A percentile compares a stretch with the other conserved stretches of the same genome.
These are phyloP conservation scores for Byasa hedistus DNA, from an alignment of 2,888 invertebrate genomes.

Conservation along the genomic window DNA sequence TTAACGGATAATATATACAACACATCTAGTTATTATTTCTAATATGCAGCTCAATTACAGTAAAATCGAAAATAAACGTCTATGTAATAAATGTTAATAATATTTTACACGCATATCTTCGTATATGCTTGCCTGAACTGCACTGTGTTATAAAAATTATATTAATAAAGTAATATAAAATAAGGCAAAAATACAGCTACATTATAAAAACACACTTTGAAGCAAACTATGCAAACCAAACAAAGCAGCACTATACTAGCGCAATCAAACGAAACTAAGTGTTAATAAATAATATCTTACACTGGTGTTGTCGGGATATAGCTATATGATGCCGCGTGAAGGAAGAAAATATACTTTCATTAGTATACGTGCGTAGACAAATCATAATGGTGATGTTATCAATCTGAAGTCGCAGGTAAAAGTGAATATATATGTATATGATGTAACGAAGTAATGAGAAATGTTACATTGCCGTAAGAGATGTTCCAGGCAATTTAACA, in stretches of 20 bases:
- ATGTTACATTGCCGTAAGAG: conserved; percentile 62
- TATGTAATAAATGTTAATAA: too few relatives aligned
- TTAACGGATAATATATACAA: too few relatives aligned
- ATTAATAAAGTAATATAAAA: neutral
- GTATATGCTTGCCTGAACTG: too few relatives aligned
- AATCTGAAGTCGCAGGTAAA: conserved; percentile 18
- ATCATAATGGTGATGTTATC: conserved; percentile 36
- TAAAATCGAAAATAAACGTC: too few relatives aligned
- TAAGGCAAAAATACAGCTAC: neutral
- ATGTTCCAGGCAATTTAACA: conserved; percentile 61
- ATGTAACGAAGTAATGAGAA: conserved; percentile 25
- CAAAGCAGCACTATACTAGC: conserved; percentile 27
- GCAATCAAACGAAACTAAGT: conserved; percentile 36
- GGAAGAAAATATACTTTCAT: conserved; percentile 58
- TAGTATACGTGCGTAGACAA: conserved; percentile 46
- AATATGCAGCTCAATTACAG: too few relatives aligned
- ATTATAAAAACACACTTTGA: neutral
- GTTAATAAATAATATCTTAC: conserved; percentile 72
- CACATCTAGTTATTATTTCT: too few relatives aligned
- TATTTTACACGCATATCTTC: too few relatives aligned
- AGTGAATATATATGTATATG: conserved; percentile 35
- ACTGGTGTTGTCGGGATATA: conserved; percentile 83
- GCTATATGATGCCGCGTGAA: conserved; percentile 77
- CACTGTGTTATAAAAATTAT: neutral
- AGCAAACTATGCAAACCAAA: conserved; percentile 35